Evolutionary conservation across 2,113 vertebrate genomes (phyloP), one percentile per base, ranked within the genome.

Genomic region (Serinus canaria): DNA sequence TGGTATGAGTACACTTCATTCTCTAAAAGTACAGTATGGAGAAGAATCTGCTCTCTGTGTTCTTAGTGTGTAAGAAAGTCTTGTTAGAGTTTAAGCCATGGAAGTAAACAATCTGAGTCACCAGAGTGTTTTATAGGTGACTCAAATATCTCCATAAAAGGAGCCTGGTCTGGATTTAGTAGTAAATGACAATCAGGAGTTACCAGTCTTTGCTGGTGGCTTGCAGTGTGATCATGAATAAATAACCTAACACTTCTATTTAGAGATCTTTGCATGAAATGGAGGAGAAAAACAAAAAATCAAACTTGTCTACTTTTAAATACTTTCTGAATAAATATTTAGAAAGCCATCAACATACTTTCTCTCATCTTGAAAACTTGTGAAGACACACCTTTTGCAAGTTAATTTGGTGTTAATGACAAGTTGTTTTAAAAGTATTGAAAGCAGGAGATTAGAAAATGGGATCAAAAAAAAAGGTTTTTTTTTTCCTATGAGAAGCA

Each of bases 1-100:
- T 28, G 99, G 99, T 99, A 96, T 97, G 98, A 78, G 37, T 74
- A 58, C 4, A 18, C 83, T 7, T 25, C n/a, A 10, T 75, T 93
- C 85, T 22, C 7, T 43, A 28, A 37, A 79, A 69, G 31, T 52
- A 15, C 4, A 14, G 2, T 46, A 16, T 37, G 47, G 47, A 31
- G 17, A 19, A 9, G 6, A 62, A 30, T 66, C 46, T 63, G 9
- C 13, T 59, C 3, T 12, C 3, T 39, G 2, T 43, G 2, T 43
- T 92, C 4, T 3, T 27, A 16, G 27, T 27, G 7, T 56, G 10
- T 78, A 55, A 70, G 47, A 63, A 55, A 50, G 28, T 35, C 5
- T 39, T 85, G 3, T 50, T 67, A 12, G 20, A 67, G 4, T 59
- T 0, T 23, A 67, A 78, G 13, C 59, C 6, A 8, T 24, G 21